Evolutionary conservation across 53 echinoderm and acorn worm genomes (phyloP), one percentile per base, ranked within the genome.

Genomic region (Crossaster papposus): DNA sequence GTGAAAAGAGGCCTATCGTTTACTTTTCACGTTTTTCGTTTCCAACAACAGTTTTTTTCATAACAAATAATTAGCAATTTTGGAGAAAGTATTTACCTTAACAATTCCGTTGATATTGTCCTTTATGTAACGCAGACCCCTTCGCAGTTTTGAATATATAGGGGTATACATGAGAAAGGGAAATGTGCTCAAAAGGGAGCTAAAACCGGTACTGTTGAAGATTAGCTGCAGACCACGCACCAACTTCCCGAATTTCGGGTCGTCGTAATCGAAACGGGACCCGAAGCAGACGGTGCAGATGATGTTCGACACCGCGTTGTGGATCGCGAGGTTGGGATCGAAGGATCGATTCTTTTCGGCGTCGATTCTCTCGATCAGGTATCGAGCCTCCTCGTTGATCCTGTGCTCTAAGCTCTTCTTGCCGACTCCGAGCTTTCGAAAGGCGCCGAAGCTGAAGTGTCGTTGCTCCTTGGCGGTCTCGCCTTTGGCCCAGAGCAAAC

Each of bases 391-490:
- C 22, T 94, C 94, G 65, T 91, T 92, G 51, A 96, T 96, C 22
- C 78, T 68, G 54, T 79, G 35, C 81, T 94, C 93, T 5, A 96
- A 87, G 64, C 91, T 94, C 50, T 79, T 91, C 84, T 94, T 91
- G n/a, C 96, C 96, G 65, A 96, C 94, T 51, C 96, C 96, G 55
- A 96, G 93, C 51, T 93, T 93, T 53, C 94, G 89, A 33, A 96
- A 87, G n/a, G 94, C 96, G 30, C 80, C 53, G 76, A 94, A 80
- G 26, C 86, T 89, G 77, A 94, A 96, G 26, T 93, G 94, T 22
- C 96, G 90, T 20, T 90, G 76, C 35, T 93, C 94, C 65, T 93
- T 93, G 90, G 91, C 94, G 2, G 81, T 65, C 20, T 81, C 83
- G 18, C 94, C 96, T 53, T 89, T 65, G 28, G 76, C 82, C 64